Percentiles rank a stretch among this genome's conserved stretches.
Conservation (phyloP, 2,888 invertebrate species). For the Platycnemis pennipes region DNA sequence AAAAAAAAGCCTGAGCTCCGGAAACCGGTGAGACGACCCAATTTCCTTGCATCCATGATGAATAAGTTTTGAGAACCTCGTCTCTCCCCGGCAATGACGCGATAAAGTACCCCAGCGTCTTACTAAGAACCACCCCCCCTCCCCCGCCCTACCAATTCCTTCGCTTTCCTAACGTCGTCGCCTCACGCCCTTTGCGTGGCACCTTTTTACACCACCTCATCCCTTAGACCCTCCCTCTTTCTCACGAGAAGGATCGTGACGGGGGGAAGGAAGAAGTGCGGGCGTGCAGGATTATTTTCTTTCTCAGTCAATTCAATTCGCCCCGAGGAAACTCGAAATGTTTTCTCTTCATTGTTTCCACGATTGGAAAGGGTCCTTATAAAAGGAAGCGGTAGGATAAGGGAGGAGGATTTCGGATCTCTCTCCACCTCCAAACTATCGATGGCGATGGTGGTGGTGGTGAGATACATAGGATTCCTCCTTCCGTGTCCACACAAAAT, state of each 20-base stretch:
- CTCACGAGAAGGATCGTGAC: not conserved
- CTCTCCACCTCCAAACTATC: not conserved
- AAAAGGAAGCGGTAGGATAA: not conserved
- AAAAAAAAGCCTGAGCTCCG: slow-evolving; percentile 60
- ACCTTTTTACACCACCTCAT: not conserved
- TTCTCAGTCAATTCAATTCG: slow-evolving; percentile 19
- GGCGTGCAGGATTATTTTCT: slow-evolving; percentile 6
- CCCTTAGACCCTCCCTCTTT: not conserved
- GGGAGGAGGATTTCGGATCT: not conserved
- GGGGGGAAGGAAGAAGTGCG: not conserved
- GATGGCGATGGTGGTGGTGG: too few relatives aligned
- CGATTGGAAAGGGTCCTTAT: not conserved
- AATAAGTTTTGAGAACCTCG: slow-evolving; percentile 64
- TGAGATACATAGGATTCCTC: too few relatives aligned
- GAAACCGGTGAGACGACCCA: slow-evolving; percentile 66
- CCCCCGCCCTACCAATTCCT: not conserved
- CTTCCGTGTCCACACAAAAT: not conserved
- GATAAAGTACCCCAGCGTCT: slow-evolving; percentile 60
- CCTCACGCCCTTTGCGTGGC: not conserved
- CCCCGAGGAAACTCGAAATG: slow-evolving; percentile 21
- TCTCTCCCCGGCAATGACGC: slow-evolving; percentile 55
- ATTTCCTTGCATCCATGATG: slow-evolving; percentile 68
- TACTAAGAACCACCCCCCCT: slow-evolving; percentile 11
- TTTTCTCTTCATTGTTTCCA: not conserved
- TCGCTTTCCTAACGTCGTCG: not conserved